Evolutionary conservation across 53 echinoderm and acorn worm species (phyloP), one percentile per base, ranked within the genome.

Genomic region (Echinometra lucunter): DNA sequence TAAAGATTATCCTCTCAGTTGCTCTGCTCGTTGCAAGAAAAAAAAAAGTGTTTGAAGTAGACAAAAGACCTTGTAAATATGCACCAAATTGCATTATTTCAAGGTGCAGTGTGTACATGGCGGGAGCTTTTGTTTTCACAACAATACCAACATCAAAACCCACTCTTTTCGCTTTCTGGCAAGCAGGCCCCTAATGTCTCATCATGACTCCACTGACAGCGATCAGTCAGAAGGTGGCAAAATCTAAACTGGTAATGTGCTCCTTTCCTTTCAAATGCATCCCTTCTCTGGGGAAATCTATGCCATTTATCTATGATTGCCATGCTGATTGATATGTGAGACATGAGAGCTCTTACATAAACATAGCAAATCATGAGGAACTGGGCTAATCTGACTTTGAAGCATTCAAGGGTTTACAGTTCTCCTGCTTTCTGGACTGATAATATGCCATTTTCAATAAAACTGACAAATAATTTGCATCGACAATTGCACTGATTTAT

Each of bases 171-270:
- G 38, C 23, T 38, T 42, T 78, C 11, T 72, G 72, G 72, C 78
- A 78, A 40, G 69, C 69, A 69, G 56, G 88, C 88, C 88, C 30
- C 88, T 55, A 7, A 55, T 49, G 56, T 15, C 88, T 49, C 88
- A 88, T 28, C 88, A 88, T 16, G n/a, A 28, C 88, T 88, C 53
- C 49, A 88, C 55, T 88, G 88, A 88, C 55, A 88, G 5, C 13
- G 30, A 88, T 88, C 88, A 55, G 11, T 56, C 88, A 55, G 88
- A 78, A 88, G 88, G 88, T 88, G 88, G 53, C 28, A 49, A 56
- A 88, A 78, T 78, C 19, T 78, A 40, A 17, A 78, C 40, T 78
- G 78, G 78, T 40, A 78, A 78, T 78, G 19, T 78, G 42, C 78
- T 21, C 42, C 23, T 78, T 42, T 78, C 42, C 4, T 42, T 78